Evolutionary conservation across 2,113 vertebrate genomes (phyloP), one percentile per base, ranked within the genome.

Genomic region (Malaclemys terrapin): DNA sequence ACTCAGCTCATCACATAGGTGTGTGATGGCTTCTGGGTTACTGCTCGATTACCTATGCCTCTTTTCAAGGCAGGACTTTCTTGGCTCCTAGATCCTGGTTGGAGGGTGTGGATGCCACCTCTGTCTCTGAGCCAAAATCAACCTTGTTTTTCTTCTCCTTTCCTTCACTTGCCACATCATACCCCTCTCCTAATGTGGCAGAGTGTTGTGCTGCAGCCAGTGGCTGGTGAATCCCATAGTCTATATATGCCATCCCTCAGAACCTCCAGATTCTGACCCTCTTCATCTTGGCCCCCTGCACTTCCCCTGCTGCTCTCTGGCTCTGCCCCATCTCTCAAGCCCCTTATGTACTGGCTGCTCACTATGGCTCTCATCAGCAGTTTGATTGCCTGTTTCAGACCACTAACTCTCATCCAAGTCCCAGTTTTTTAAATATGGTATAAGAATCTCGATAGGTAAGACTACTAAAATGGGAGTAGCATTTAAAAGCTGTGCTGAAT

Each of bases 221-320:
- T 69, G 35, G 35, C 35, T n/a, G 8, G 65, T 20, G 8, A 38
- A 69, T 8, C 35, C 17, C 16, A 38, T 69, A n/a, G 35, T 19
- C 35, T n/a, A 38, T 4, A 65, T 38, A 17, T n/a, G 17, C 65
- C 65, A 4, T 69, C 8, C 8, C 65, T 16, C 35, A 4, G 10
- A 76, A 92, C 12, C 7, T 0, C 76, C 79, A 80, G 2, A 3
- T 0, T 0, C 25, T 88, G 38, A 2, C 2, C 6, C 0, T 69
- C 35, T 31, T n/a, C 1, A n/a, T 4, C 25, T 81, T 84, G 56
- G 6, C n/a, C 38, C 0, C 35, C 35, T 20, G 65, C 35, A n/a
- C 17, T 14, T 5, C 17, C 83, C 22, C 6, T 78, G 31, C 8
- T 92, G 3, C 9, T 2, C 12, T 90, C 31, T 57, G 3, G 5